A percentile compares a stretch with the other conserved stretches of the same genome.
Evolutionary conservation across 2,797 vertebrate species (phyloP).

Genomic region (Rhinatrema bivittatum): DNA sequence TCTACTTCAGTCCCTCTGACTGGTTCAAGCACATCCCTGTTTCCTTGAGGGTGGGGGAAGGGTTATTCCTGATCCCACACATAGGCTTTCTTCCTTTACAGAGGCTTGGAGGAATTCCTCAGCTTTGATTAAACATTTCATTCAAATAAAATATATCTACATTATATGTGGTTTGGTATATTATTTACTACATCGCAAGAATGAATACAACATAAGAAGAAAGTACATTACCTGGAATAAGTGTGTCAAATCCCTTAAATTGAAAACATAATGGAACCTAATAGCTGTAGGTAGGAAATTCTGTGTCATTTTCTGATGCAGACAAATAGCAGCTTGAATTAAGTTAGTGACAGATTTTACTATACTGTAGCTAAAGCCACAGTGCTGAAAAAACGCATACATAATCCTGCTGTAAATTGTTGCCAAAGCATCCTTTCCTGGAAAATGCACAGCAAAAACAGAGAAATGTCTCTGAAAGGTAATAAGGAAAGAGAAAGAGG

Average conservation of each 20-base stretch:
- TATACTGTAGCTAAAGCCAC: slow-evolving; percentile 65
- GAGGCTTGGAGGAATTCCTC: no score
- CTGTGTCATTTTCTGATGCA: slow-evolving; percentile 76
- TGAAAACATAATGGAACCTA: slow-evolving; percentile 72
- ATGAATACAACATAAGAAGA: no score
- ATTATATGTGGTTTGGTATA: no score
- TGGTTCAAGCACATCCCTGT: no score
- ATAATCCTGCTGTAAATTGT: slow-evolving; percentile 66
- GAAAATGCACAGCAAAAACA: slow-evolving; percentile 65
- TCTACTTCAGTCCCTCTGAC: no score
- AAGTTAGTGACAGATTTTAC: slow-evolving; percentile 57
- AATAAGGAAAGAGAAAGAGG: slow-evolving; percentile 8
- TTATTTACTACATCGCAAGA: no score
- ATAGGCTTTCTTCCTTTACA: no score
- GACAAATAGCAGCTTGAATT: slow-evolving; percentile 57
- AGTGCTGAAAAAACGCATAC: slow-evolving; percentile 65
- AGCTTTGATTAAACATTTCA: no score
- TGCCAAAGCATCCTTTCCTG: slow-evolving; percentile 50
- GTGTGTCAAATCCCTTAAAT: slow-evolving; percentile 62
- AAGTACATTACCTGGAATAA: slow-evolving; percentile 56
- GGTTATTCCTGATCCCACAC: no score
- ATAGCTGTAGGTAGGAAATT: slow-evolving; percentile 70
- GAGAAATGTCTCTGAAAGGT: slow-evolving; percentile 46
- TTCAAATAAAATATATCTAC: no score
- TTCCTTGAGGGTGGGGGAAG: no score